Conservation (phyloP, 2,113 vertebrate genomes). For the Hiodon tergisus region DNA sequence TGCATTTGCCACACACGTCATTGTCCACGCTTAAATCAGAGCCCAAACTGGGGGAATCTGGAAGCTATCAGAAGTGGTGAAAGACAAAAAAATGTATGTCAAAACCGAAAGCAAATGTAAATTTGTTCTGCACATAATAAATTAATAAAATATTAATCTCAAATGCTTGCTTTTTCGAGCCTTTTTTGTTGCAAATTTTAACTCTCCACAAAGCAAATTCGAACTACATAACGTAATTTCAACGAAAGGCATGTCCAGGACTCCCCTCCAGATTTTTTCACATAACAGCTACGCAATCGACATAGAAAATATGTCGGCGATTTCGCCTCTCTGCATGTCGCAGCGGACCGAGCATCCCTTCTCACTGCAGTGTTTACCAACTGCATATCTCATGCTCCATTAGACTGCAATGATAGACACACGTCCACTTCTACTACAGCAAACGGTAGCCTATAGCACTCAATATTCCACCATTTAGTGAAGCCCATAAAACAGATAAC, state of each 20-base stretch:
- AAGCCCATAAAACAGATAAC: too few relatives aligned
- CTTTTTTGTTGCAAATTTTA: background rate
- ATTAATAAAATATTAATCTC: background rate
- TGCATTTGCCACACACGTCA: background rate
- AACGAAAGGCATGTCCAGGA: too few relatives aligned
- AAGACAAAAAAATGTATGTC: background rate
- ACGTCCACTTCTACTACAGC: background rate
- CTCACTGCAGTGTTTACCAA: constrained; percentile 10
- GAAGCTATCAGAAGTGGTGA: background rate
- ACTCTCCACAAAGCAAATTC: too few relatives aligned
- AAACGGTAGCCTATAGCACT: background rate
- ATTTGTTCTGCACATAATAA: background rate
- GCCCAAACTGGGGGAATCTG: background rate
- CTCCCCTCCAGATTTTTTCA: too few relatives aligned
- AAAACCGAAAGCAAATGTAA: background rate
- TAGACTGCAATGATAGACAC: background rate
- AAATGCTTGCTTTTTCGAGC: too few relatives aligned
- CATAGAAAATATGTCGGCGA: background rate
- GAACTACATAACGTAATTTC: too few relatives aligned
- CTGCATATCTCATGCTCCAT: background rate
- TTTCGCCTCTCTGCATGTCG: constrained; percentile 1
- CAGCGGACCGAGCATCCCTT: background rate
- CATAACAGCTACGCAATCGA: too few relatives aligned
- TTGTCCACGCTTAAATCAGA: background rate
- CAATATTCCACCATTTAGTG: background rate